These are phyloP conservation scores for Autographa gamma DNA, from an alignment of 2,888 invertebrate genomes.

Conservation along the genomic window DNA sequence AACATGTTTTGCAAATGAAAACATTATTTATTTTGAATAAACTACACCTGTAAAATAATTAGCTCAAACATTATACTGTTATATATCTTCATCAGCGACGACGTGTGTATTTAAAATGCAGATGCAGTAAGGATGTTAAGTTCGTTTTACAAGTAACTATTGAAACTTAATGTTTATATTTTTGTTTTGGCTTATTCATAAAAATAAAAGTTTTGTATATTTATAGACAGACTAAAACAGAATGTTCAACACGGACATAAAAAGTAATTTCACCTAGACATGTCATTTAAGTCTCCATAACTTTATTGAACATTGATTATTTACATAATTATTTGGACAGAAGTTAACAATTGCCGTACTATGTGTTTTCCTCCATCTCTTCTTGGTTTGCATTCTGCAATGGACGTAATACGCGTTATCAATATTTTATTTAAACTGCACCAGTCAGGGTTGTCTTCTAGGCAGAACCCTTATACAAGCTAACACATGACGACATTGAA, in stretches of 20 bases:
- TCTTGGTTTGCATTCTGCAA: constrained; percentile 86
- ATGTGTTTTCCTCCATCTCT: constrained; percentile 84
- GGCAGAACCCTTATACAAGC: constrained; percentile 65
- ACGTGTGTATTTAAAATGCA: not conserved
- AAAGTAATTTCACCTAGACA: constrained; percentile 52
- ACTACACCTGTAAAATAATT: too few species aligned
- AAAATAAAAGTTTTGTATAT: not conserved
- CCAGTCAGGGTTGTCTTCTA: constrained; percentile 57
- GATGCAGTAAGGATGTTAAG: too few species aligned
- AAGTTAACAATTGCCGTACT: constrained; percentile 75
- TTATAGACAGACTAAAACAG: constrained; percentile 8
- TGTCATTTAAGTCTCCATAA: constrained; percentile 41
- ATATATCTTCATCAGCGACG: too few species aligned
- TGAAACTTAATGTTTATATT: too few species aligned
- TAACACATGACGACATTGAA: constrained; percentile 83
- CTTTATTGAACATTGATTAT: constrained; percentile 57
- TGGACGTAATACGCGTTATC: constrained; percentile 82
- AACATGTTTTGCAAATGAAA: too few species aligned
- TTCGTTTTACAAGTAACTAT: too few species aligned
- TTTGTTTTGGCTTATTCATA: too few species aligned
- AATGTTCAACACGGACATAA: constrained; percentile 20
- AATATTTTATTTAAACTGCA: constrained; percentile 65
- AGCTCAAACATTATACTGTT: too few species aligned
- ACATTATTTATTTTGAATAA: too few species aligned
- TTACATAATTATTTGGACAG: constrained; percentile 73